Conservation (phyloP, 2,113 vertebrate species). For the Pycnonotus jocosus region DNA sequence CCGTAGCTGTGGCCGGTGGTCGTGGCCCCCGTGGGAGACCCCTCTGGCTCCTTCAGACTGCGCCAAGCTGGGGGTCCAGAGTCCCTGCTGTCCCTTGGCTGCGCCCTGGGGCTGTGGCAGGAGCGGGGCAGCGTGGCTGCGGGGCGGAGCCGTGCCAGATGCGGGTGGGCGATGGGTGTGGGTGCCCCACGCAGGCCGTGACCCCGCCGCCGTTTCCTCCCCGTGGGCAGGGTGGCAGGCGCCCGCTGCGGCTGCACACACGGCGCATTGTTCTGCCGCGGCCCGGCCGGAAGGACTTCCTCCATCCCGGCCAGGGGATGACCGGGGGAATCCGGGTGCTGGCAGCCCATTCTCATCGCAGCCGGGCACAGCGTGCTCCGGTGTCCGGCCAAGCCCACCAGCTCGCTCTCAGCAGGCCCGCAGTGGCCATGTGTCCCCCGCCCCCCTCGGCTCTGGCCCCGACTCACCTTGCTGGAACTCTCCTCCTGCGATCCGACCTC, state of each 20-base stretch:
- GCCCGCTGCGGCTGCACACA: neutral
- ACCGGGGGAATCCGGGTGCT: neutral
- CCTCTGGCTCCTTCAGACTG: neutral
- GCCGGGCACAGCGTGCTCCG: neutral
- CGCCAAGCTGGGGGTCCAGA: rapidly evolving
- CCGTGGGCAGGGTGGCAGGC: conserved; percentile 12
- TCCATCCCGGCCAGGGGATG: neutral
- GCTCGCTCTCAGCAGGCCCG: neutral
- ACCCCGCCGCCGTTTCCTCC: conserved; percentile 30
- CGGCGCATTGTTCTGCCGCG: neutral
- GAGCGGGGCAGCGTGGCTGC: neutral
- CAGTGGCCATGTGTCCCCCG: neutral
- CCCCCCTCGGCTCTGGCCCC: neutral
- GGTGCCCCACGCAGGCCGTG: neutral
- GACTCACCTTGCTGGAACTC: conserved; percentile 29
- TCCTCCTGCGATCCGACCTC: neutral
- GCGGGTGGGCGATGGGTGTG: neutral
- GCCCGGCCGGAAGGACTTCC: conserved; percentile 12
- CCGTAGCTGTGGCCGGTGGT: neutral
- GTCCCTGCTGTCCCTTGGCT: rapidly evolving
- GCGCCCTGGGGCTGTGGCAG: neutral
- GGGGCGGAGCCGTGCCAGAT: neutral
- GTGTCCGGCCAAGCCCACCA: neutral
- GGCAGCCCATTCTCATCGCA: neutral
- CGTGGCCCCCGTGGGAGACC: neutral